Evolutionary conservation across 2,797 vertebrate genomes (phyloP), one percentile per base, ranked within the genome.

Genomic region (Pygocentrus nattereri): DNA sequence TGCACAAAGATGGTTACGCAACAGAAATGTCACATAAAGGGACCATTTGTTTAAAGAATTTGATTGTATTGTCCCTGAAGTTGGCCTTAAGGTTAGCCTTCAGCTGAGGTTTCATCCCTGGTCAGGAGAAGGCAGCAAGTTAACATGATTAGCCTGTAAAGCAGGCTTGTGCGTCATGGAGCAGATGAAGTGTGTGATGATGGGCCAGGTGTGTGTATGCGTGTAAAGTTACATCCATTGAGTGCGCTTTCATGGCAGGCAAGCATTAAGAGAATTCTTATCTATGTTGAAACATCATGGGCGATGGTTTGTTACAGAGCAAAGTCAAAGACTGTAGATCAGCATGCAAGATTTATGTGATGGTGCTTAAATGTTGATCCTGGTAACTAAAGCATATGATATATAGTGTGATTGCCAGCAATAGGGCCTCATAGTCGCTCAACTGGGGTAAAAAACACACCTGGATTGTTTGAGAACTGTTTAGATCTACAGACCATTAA

Each of bases 81-180:
- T 31, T 76, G 80, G 86, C 74, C 30, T 83, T 13, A 38, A 74
- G 89, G 88, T 90, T 90, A 91, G 85, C 88, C 84, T 82, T 67
- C 52, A 78, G 44, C 59, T 31, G 62, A 23, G 49, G 54, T 68
- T 81, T n/a, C 62, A 38, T 62, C 72, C 0, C 23, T 1, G 69
- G 12, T 80, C 41, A 76, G 70, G 65, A 71, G 73, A 83, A 71
- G 80, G 30, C 47, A 71, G 30, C 58, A n/a, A 30, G 72, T 77
- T 81, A 85, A 84, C 76, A 56, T 81, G 70, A 85, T 87, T 76
- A 79, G 62, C 62, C 74, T 64, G 52, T 67, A 54, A 70, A 79
- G 61, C 54, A 74, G 81, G 79, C 65, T 54, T 61, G 74, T 84
- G 76, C 64, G 80, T 86, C 87, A 87, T 79, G 68, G 75, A 83